These are phyloP conservation scores for Autographa pulchrina DNA, from an alignment of 2,888 invertebrate genomes.

Conservation along the genomic window DNA sequence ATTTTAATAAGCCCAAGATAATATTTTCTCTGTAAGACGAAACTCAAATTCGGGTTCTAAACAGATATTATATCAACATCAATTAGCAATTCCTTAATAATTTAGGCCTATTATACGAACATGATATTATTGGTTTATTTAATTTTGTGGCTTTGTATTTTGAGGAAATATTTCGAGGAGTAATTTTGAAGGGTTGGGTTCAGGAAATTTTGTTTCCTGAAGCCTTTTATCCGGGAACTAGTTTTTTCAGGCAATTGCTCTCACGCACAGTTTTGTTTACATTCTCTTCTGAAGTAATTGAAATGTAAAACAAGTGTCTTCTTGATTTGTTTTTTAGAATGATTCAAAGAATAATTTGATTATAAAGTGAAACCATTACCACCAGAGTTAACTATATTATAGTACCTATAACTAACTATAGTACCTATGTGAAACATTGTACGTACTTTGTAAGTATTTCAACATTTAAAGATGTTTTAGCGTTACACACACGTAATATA, in stretches of 20 bases:
- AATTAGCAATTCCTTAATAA: constrained; percentile 21
- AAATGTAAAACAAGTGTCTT: too few relatives aligned
- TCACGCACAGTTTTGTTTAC: constrained; percentile 17
- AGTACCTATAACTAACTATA: too few relatives aligned
- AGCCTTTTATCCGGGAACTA: constrained; percentile 21
- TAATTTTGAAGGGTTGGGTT: constrained; percentile 20
- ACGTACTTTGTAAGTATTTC: too few relatives aligned
- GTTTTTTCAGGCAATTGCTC: constrained; percentile 29
- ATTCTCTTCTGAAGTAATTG: not conserved
- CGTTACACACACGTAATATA: too few relatives aligned
- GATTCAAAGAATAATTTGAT: too few relatives aligned
- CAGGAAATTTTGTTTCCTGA: constrained; percentile 8
- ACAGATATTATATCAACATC: constrained; percentile 28
- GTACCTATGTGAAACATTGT: too few relatives aligned
- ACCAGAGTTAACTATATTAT: too few relatives aligned
- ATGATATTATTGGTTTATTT: constrained; percentile 20
- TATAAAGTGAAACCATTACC: too few relatives aligned
- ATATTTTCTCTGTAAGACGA: constrained; percentile 39
- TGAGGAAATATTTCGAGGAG: constrained; percentile 13
- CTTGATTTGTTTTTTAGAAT: too few relatives aligned
- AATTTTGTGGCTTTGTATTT: constrained; percentile 12
- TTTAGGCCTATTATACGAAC: constrained; percentile 24
- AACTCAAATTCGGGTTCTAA: constrained; percentile 24
- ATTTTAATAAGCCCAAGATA: constrained; percentile 53
- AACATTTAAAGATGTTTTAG: too few relatives aligned